Percentiles rank a stretch among this genome's conserved stretches.
Conservation (phyloP, 2,797 vertebrate genomes). For the Chelon labrosus region DNA sequence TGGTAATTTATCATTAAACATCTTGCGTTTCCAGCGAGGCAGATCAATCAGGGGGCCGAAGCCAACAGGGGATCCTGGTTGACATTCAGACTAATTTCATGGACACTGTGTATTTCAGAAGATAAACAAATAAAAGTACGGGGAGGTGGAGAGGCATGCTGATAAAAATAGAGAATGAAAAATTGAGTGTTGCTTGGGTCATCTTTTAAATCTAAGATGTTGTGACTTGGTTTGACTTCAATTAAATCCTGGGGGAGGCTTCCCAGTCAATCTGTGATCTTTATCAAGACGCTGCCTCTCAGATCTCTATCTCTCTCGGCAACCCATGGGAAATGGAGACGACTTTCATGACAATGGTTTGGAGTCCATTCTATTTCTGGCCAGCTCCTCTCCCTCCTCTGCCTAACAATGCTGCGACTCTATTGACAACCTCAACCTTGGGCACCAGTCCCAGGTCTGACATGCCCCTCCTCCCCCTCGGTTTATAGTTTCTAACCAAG, state of each 20-base stretch:
- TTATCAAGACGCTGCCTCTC: constrained; percentile 84
- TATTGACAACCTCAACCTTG: constrained; percentile 84
- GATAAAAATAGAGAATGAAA: constrained; percentile 74
- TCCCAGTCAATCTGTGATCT: constrained; percentile 86
- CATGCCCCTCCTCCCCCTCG: not conserved
- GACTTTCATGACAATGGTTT: constrained; percentile 83
- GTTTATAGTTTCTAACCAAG: constrained; percentile 29
- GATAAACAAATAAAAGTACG: constrained; percentile 46
- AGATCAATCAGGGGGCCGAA: constrained; percentile 35
- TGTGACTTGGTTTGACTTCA: constrained; percentile 88
- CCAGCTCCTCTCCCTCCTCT: constrained; percentile 54
- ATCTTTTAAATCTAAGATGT: constrained; percentile 86
- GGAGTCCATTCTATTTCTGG: constrained; percentile 81
- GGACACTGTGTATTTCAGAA: constrained; percentile 70
- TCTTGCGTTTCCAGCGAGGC: constrained; percentile 17
- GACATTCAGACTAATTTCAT: constrained; percentile 74
- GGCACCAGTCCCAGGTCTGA: constrained; percentile 44
- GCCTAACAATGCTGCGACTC: constrained; percentile 79
- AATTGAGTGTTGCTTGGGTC: constrained; percentile 77
- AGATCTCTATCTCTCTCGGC: constrained; percentile 84
- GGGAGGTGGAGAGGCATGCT: constrained; percentile 17
- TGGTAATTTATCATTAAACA: constrained; percentile 8
- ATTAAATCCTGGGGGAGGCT: constrained; percentile 87
- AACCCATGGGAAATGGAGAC: constrained; percentile 83
- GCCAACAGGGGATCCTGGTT: constrained; percentile 34